These are phyloP conservation scores for Sialis fuliginosa DNA, from an alignment of 2,888 invertebrate genomes.

Conservation along the genomic window DNA sequence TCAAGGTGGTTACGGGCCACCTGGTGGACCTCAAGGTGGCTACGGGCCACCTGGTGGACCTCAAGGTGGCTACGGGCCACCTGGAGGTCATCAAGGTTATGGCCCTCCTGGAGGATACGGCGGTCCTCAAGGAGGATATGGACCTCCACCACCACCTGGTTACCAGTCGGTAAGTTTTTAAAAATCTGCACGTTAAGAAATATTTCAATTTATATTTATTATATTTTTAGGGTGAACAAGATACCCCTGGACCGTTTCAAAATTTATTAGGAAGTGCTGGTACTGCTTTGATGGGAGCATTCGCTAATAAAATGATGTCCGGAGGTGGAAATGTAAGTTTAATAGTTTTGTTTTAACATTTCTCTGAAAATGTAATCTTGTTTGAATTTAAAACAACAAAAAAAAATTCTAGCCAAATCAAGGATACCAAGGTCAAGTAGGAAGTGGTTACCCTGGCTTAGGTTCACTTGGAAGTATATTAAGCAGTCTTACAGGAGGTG, in stretches of 20 bases:
- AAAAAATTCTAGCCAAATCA: background rate
- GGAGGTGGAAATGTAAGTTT: slow-evolving; percentile 10
- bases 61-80: slow-evolving; percentile 10
- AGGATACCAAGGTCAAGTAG: slow-evolving; percentile 6
- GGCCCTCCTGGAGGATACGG: too few relatives aligned
- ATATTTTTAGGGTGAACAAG: slow-evolving; percentile 8
- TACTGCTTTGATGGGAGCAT: slow-evolving; percentile 23
- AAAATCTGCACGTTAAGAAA: too few relatives aligned
- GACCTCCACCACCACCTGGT: background rate
- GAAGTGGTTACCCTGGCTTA: slow-evolving; percentile 10
- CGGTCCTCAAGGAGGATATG: background rate
- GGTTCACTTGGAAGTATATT: slow-evolving; percentile 1
- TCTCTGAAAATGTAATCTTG: background rate
- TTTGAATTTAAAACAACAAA: background rate
- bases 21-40: slow-evolving; percentile 7
- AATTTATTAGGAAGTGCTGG: slow-evolving; percentile 24
- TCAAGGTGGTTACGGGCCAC: slow-evolving; percentile 10
- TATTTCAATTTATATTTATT: too few relatives aligned
- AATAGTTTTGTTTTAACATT: background rate
- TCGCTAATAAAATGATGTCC: slow-evolving; percentile 22
- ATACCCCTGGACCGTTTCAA: slow-evolving; percentile 16
- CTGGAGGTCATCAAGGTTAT: background rate
- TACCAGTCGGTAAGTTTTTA: background rate
- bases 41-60: slow-evolving; percentile 11
- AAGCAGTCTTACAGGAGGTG: background rate